Evolutionary conservation across 2,888 invertebrate species (phyloP).

Genomic region (Drosophila colorata): DNA sequence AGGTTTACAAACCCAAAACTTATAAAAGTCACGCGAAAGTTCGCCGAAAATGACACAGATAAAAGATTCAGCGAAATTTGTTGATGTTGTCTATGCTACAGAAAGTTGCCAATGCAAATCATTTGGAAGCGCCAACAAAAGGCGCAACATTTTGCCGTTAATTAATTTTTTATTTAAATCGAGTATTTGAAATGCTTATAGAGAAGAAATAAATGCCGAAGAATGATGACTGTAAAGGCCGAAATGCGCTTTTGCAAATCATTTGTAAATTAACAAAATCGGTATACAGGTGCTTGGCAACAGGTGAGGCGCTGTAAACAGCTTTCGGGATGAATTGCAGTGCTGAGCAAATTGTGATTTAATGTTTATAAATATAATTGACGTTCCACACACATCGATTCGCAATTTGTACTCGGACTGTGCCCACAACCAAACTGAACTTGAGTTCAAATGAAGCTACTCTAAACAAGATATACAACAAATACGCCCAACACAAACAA

Average conservation of each 20-base stretch:
- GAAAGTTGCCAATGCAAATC: conserved; percentile 57
- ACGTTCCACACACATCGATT: conserved; percentile 35
- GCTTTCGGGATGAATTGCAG: conserved; percentile 14
- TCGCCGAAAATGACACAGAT: conserved; percentile 50
- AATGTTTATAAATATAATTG: conserved; percentile 71
- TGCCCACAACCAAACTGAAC: conserved; percentile 26
- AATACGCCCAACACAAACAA: conserved; percentile 7
- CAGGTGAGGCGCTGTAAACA: conserved; percentile 28
- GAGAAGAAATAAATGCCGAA: conserved; percentile 1
- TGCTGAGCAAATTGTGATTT: conserved; percentile 48
- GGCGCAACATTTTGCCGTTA: conserved; percentile 51
- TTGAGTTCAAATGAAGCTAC: conserved; percentile 34
- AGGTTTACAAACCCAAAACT: conserved; percentile 8
- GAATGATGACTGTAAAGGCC: conserved; percentile 22
- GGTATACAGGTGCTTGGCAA: conserved; percentile 40
- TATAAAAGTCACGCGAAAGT: conserved; percentile 53
- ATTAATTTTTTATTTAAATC: conserved; percentile 43
- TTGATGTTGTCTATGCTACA: conserved; percentile 13
- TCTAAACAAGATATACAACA: conserved; percentile 24
- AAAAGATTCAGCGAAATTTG: conserved; percentile 39
- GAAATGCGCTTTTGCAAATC: conserved; percentile 12
- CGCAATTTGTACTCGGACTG: conserved; percentile 44
- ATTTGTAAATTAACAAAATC: conserved; percentile 56
- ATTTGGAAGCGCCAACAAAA: conserved; percentile 32
- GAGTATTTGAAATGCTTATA: conserved; percentile 17